Percentiles rank a stretch among this genome's conserved stretches.
These are phyloP conservation scores for Mohoua ochrocephala DNA, from an alignment of 2,113 vertebrate genomes.

Conservation along the genomic window DNA sequence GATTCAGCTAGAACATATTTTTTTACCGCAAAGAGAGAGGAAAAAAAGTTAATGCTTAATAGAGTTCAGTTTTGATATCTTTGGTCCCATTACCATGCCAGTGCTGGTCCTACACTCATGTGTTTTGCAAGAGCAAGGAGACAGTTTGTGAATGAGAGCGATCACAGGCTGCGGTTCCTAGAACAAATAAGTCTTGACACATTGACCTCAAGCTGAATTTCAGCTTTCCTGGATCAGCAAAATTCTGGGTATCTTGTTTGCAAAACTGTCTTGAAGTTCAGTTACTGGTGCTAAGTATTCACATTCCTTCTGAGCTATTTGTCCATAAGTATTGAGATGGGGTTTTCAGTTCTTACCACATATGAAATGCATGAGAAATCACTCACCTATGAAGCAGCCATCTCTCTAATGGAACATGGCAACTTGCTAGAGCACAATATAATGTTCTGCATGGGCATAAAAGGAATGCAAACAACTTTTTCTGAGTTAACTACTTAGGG, in stretches of 20 bases:
- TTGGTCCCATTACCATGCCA: neutral
- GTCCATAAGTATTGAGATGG: neutral
- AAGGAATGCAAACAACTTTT: neutral
- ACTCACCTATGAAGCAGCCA: neutral
- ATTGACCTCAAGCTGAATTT: neutral
- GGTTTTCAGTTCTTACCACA: neutral
- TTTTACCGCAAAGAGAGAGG: neutral
- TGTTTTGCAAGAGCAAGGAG: neutral
- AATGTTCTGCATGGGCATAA: neutral
- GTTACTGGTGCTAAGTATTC: neutral
- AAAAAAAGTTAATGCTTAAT: neutral
- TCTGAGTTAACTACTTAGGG: neutral
- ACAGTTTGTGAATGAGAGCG: neutral
- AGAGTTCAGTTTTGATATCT: neutral
- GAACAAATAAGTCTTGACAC: neutral
- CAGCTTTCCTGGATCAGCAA: conserved; percentile 10
- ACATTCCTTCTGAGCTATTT: neutral
- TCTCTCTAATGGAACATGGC: neutral
- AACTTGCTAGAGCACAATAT: neutral
- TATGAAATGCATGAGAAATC: neutral
- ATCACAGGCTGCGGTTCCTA: neutral
- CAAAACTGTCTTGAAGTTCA: neutral
- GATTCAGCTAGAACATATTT: neutral
- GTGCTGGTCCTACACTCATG: neutral
- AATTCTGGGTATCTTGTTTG: neutral